Base-by-base conservation (phyloP, 2,113 vertebrate species). In the Rhegmatorhina hoffmannsi region DNA sequence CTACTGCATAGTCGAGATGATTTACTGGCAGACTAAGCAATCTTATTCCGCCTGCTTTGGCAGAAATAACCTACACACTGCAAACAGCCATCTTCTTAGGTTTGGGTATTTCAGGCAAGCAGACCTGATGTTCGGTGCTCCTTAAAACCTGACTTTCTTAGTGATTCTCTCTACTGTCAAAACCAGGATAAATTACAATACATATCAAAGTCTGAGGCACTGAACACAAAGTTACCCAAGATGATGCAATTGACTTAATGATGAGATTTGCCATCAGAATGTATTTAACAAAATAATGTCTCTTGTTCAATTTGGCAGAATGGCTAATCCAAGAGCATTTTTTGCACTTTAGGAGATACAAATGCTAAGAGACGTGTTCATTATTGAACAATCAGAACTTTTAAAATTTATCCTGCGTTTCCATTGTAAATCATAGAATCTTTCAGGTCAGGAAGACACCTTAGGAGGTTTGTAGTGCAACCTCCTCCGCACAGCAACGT, bases 1-100 rank as follows among this genome's bases (percentile, higher is more conserved):
- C 79, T 90, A 40, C 68, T 68, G 72, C 13, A 1, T 3, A 83
- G 58, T 16, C n/a, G 13, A 68, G 55, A 36, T 46, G 52, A 69
- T 60, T 55, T 74, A 47, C 10, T 21, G 47, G 43, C 50, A 44
- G 29, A 31, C 34, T 47, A 29, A 33, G 11, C 17, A 33, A 23
- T 7, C 25, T 12, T 38, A 49, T 38, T 80, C 43, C 17, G 24
- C 76, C 26, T 36, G 19, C 28, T n/a, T 72, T 13, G 83, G 33
- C 23, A 58, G 12, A 36, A 82, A 44, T 49, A 70, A 47, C n/a
- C n/a, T 15, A 38, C 23, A 33, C 17, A 28, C 25, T 29, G 43
- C 26, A 33, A 67, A 74, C 0, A 0, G 17, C 0, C 0, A 70
- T 66, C 38, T 69, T 68, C 66, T 69, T 33, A 40, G 10, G 40